Percentiles rank a stretch among this genome's conserved stretches.
Evolutionary conservation across 1,140 invertebrate species (phyloP).

Genomic region (Trichonephila clavata): DNA sequence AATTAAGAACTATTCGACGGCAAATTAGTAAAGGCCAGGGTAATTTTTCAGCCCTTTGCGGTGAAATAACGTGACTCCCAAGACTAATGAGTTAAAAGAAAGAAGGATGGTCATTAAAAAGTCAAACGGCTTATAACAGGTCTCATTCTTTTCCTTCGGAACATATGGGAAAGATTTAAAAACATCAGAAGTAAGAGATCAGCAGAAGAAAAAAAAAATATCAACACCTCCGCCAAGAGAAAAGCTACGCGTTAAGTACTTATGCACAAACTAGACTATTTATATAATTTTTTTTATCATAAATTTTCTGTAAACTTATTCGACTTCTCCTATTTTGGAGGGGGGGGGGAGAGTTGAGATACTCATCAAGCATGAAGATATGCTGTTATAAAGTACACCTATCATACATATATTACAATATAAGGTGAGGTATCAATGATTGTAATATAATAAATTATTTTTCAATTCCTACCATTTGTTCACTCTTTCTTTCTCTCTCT

Average conservation of each 20-base stretch:
- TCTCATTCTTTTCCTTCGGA: background rate
- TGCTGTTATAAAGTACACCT: no score
- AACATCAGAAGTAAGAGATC: background rate
- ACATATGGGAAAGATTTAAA: background rate
- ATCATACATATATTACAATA: no score
- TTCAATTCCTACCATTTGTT: no score
- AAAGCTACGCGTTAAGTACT: background rate
- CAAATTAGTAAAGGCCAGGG: conserved; percentile 46
- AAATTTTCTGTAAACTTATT: no score
- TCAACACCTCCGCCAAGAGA: background rate
- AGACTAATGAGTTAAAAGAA: conserved; percentile 47
- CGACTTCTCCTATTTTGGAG: no score
- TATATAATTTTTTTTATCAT: no score
- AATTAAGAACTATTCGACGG: conserved; percentile 68
- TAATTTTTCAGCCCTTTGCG: conserved; percentile 63
- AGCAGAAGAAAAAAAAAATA: background rate
- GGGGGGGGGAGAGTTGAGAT: no score
- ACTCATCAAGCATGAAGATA: no score
- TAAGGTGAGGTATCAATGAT: no score
- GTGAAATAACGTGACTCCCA: conserved; percentile 14
- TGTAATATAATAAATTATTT: no score
- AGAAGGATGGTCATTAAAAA: conserved; percentile 28
- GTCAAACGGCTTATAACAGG: background rate
- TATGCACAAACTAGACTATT: no score
- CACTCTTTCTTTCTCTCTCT: no score